Conservation (phyloP, 2,113 vertebrate species). For the Callocephalon fimbriatum region DNA sequence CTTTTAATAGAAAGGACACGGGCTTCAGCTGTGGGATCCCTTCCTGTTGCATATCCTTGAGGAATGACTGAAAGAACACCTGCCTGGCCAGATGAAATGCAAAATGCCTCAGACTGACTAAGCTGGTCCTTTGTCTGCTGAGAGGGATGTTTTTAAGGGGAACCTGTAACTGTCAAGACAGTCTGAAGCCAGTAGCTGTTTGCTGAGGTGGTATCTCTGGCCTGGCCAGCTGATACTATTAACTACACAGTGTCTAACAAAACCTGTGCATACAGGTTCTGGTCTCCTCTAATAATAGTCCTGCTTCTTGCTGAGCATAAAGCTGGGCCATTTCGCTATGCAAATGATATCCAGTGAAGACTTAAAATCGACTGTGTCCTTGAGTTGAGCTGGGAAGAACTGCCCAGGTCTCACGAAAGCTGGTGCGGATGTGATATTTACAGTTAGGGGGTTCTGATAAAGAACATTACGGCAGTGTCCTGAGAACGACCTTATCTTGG, state of each 20-base stretch:
- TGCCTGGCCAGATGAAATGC: not conserved
- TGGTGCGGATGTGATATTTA: not conserved
- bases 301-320: not conserved
- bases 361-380: not conserved
- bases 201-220: not conserved
- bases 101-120: not conserved
- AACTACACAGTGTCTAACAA: not conserved
- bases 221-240: not conserved
- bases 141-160: not conserved
- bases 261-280: not conserved
- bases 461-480: fast-evolving
- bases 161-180: not conserved
- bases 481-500: not conserved
- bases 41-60: not conserved
- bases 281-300: not conserved
- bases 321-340: not conserved
- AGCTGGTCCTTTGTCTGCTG: not conserved
- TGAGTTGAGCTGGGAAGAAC: not conserved
- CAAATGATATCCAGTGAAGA: not conserved
- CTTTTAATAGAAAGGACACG: not conserved
- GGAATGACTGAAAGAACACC: not conserved
- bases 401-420: not conserved
- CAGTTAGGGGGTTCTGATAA: not conserved
- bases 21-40: not conserved
- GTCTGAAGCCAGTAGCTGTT: not conserved